Evolutionary conservation across 2,113 vertebrate species (phyloP).

Genomic region (Ameiurus melas): DNA sequence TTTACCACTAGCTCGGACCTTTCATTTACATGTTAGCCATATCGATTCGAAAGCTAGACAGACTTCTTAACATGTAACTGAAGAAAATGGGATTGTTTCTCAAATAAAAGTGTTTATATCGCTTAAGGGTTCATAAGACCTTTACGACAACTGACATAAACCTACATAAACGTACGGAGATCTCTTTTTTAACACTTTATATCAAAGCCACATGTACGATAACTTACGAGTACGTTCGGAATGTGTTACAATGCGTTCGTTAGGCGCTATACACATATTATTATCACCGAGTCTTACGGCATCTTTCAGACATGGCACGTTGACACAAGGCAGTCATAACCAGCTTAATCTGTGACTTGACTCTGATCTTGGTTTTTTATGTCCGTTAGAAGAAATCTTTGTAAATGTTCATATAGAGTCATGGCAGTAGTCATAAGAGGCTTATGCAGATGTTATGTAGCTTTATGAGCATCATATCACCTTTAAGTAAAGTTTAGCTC

Average conservation of each 20-base stretch:
- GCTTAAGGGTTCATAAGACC: not conserved
- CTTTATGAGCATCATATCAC: not conserved
- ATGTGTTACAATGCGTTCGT: not conserved
- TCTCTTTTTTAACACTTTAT: not conserved
- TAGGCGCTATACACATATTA: not conserved
- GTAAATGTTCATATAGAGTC: not conserved
- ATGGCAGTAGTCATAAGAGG: not conserved
- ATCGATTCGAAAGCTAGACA: not conserved
- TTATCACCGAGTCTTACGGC: not conserved
- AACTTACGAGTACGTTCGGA: not conserved
- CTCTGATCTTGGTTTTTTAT: not conserved
- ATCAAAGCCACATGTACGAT: not conserved
- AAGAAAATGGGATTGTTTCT: not conserved
- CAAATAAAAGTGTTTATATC: not conserved
- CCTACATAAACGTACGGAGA: not conserved
- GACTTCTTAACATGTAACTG: not conserved
- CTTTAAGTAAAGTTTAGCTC: not conserved
- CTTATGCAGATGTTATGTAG: not conserved
- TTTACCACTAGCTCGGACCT: not conserved
- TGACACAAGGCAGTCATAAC: not conserved
- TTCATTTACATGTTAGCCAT: not conserved
- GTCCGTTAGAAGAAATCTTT: too few relatives aligned
- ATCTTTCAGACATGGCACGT: not conserved
- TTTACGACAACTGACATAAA: not conserved
- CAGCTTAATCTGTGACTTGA: not conserved